phyloP scores from a whole-genome alignment of 2,797 vertebrate species.

The Rhinatrema bivittatum region DNA sequence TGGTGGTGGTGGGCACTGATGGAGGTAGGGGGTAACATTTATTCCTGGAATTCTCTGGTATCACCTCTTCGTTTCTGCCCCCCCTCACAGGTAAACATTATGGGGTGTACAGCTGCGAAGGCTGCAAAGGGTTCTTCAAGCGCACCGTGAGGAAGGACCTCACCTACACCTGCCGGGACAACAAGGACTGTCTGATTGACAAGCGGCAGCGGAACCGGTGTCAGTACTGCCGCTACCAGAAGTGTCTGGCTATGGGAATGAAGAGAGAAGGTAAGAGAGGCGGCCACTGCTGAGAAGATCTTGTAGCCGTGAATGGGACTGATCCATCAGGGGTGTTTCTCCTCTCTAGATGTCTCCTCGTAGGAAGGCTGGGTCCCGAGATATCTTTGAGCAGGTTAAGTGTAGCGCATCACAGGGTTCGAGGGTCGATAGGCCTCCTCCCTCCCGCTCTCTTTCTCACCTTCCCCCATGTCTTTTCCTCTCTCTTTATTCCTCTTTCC shows the following conservation, averaged over 20 bases:
- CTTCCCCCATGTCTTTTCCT: no score
- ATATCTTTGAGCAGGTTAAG: no score
- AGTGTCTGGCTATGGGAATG: constrained; percentile 98
- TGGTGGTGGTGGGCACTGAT: no score
- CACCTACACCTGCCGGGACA: constrained; percentile 92
- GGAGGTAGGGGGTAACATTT: no score
- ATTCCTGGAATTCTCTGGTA: no score
- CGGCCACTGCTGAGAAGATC: background rate
- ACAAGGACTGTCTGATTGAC: constrained; percentile 92
- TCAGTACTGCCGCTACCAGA: constrained; percentile 98
- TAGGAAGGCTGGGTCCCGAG: background rate
- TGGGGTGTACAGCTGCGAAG: constrained; percentile 95
- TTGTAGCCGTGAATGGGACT: no score
- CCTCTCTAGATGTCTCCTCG: background rate
- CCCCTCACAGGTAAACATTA: constrained; percentile 83
- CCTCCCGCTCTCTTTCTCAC: no score
- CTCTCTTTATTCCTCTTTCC: no score
- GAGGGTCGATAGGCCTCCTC: no score
- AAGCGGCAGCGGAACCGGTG: constrained; percentile 96
- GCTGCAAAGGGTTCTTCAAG: constrained; percentile 97
- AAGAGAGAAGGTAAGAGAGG: constrained; percentile 89
- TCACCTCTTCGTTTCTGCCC: no score
- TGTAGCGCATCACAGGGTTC: no score
- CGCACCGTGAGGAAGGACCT: constrained; percentile 92
- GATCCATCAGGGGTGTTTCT: background rate